These are phyloP conservation scores for Drosophila bipectinata DNA, from an alignment of 1,140 invertebrate species.

Conservation along the genomic window DNA sequence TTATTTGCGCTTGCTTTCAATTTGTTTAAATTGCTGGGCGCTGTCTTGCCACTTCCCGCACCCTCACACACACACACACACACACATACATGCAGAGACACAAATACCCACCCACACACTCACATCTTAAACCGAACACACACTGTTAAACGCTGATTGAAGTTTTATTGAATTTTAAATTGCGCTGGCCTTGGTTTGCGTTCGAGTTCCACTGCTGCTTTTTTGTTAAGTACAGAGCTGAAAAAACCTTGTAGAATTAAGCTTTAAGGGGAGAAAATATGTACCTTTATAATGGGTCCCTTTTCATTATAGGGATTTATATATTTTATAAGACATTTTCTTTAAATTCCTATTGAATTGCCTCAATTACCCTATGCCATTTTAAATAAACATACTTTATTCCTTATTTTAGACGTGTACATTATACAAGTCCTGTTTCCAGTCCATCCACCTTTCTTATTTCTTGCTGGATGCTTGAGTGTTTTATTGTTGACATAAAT, in stretches of 20 bases:
- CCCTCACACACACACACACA: slow-evolving; percentile 7
- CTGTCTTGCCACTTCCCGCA: slow-evolving; percentile 67
- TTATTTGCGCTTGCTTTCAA: slow-evolving; percentile 83
- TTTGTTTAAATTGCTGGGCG: slow-evolving; percentile 82
- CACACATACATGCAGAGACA: slow-evolving; percentile 6
- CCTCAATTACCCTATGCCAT: too few relatives aligned
- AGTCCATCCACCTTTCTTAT: slow-evolving; percentile 1
- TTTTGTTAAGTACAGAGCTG: slow-evolving; percentile 8
- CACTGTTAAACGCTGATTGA: slow-evolving; percentile 72
- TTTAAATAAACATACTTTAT: background rate
- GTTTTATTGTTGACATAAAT: slow-evolving; percentile 82
- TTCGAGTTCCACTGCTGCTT: slow-evolving; percentile 21
- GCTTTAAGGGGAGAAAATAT: background rate
- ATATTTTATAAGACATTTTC: too few relatives aligned
- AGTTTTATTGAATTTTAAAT: slow-evolving; percentile 83
- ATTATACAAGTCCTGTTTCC: slow-evolving; percentile 12
- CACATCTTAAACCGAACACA: slow-evolving; percentile 17
- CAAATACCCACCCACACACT: slow-evolving; percentile 30
- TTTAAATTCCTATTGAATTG: too few relatives aligned
- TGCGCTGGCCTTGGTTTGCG: slow-evolving; percentile 51
- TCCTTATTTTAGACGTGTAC: slow-evolving; percentile 20
- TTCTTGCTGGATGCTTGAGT: slow-evolving; percentile 56
- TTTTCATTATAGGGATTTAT: too few relatives aligned
- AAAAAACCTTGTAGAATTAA: slow-evolving; percentile 3
- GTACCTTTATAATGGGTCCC: background rate